These are phyloP conservation scores for Ramphastos sulfuratus DNA, from an alignment of 2,113 vertebrate genomes.

Conservation along the genomic window DNA sequence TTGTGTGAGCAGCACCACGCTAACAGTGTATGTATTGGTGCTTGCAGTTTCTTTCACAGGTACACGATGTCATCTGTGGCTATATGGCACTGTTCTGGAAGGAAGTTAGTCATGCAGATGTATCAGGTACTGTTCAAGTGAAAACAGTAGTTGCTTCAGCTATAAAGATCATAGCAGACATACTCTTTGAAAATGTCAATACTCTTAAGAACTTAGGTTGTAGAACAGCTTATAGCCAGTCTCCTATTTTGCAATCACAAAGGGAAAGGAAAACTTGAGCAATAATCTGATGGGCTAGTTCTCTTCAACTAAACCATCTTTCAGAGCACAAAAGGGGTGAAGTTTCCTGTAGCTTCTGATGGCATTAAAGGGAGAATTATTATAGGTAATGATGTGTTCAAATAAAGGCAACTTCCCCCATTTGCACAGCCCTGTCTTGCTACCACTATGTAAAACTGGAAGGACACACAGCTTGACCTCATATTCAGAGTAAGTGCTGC, in stretches of 20 bases:
- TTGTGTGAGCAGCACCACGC: background rate
- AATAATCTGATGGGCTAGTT: background rate
- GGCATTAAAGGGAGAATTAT: background rate
- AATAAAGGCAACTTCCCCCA: background rate
- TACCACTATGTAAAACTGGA: background rate
- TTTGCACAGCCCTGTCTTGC: background rate
- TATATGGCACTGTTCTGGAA: background rate
- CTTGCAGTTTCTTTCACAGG: background rate
- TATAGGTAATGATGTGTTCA: background rate
- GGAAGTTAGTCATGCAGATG: background rate
- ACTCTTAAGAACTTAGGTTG: background rate
- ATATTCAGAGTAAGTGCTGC: background rate
- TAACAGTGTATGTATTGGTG: background rate
- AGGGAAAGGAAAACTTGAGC: background rate
- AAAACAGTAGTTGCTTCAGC: background rate
- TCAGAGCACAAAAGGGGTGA: background rate
- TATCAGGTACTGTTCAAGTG: background rate
- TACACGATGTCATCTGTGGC: background rate
- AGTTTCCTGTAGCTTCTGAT: background rate
- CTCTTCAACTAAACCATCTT: background rate
- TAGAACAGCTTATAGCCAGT: background rate
- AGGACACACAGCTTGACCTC: background rate
- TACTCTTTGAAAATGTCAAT: background rate
- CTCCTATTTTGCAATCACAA: background rate
- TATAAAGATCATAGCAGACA: background rate